Evolutionary conservation across 2,888 invertebrate species (phyloP).

Genomic region (Trachelus troglodyta): DNA sequence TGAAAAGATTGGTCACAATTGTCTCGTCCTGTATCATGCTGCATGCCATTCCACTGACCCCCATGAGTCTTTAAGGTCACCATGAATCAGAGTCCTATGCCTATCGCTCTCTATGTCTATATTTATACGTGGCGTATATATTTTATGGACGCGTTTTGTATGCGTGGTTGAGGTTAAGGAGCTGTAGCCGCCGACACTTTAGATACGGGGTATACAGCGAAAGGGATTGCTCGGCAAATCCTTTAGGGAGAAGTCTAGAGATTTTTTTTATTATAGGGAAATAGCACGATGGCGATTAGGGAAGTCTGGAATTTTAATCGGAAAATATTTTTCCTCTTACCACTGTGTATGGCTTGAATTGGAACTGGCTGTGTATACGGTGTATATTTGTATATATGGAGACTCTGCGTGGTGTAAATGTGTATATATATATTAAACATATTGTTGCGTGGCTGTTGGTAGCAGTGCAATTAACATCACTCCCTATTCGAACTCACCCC

Average conservation of each 20-base stretch:
- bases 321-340: not conserved
- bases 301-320: not conserved
- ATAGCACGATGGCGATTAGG: not conserved
- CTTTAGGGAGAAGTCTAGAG: not conserved
- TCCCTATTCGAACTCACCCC: conserved; percentile 42
- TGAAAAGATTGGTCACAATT: conserved; percentile 59
- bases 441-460: conserved; percentile 45
- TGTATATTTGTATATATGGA: not conserved
- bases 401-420: not conserved
- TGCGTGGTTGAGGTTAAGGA: not conserved
- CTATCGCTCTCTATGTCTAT: not conserved
- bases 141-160: not conserved
- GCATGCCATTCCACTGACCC: conserved; percentile 37
- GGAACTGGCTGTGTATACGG: not conserved
- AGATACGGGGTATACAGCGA: not conserved
- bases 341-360: not conserved
- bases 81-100: not conserved
- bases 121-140: not conserved
- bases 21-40: conserved; percentile 56
- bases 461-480: conserved; percentile 52
- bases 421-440: conserved; percentile 26
- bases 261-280: not conserved
- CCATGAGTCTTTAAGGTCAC: conserved; percentile 7
- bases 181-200: not conserved
- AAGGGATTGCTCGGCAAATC: not conserved